Evolutionary conservation across 2,113 vertebrate species (phyloP).

Genomic region (Apus apus): DNA sequence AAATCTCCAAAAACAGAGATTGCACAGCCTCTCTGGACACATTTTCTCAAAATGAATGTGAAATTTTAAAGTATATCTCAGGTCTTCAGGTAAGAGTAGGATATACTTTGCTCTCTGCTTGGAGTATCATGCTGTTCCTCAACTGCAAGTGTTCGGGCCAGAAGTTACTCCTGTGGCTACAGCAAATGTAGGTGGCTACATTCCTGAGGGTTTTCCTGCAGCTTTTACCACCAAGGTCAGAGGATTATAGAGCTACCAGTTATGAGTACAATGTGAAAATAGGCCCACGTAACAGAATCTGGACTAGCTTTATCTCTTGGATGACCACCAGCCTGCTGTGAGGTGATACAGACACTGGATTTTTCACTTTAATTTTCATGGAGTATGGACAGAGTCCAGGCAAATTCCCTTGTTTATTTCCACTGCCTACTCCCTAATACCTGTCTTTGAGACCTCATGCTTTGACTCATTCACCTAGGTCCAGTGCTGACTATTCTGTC

Average conservation of each 20-base stretch:
- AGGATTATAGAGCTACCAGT: slow-evolving; percentile 12
- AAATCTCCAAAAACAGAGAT: neutral
- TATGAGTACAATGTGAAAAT: slow-evolving; percentile 15
- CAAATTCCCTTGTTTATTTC: neutral
- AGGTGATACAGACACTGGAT: neutral
- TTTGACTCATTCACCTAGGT: neutral
- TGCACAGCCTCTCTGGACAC: neutral
- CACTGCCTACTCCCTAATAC: neutral
- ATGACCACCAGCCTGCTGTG: neutral
- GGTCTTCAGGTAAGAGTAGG: neutral
- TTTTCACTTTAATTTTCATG: neutral
- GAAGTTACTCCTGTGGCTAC: neutral
- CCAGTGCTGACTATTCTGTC: neutral
- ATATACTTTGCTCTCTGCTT: neutral
- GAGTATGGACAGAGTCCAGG: neutral
- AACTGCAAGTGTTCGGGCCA: neutral
- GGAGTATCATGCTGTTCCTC: neutral
- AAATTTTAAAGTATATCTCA: neutral
- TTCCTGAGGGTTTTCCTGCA: slow-evolving; percentile 22
- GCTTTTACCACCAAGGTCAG: neutral
- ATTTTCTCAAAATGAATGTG: neutral
- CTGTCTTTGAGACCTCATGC: neutral
- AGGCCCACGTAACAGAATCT: neutral
- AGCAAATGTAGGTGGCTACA: neutral
- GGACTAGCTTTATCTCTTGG: slow-evolving; percentile 30